phyloP scores from a whole-genome alignment of 2,113 vertebrate genomes.

The Telmatochromis brachygnathus region DNA sequence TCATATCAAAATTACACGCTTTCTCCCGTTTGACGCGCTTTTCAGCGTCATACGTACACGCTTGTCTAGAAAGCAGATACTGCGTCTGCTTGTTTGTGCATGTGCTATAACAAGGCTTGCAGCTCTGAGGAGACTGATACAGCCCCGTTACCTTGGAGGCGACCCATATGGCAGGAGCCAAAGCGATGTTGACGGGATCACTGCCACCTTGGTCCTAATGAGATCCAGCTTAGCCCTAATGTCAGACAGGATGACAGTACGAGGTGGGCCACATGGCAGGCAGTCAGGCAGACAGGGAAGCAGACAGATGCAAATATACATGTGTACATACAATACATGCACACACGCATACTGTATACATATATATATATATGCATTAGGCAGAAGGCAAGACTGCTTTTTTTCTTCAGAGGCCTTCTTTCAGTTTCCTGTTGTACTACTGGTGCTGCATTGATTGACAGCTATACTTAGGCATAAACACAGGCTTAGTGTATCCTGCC shows the following conservation, averaged over 20 bases:
- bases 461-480: conserved; percentile 26
- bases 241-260: conserved; percentile 70
- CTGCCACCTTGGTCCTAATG: conserved; percentile 72
- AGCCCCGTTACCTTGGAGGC: conserved; percentile 60
- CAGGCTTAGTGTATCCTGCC: not conserved
- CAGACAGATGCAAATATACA: conserved; percentile 15
- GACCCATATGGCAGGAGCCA: conserved; percentile 65
- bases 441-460: conserved; percentile 35
- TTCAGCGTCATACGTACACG: not conserved
- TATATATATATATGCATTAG: not conserved
- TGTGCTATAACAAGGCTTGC: conserved; percentile 34
- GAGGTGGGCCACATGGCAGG: conserved; percentile 61
- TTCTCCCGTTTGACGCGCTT: not conserved
- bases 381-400: not conserved
- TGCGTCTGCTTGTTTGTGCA: not conserved
- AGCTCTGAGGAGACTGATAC: conserved; percentile 51
- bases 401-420: not conserved
- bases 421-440: conserved; percentile 4
- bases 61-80: conserved; percentile 2
- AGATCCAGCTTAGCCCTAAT: conserved; percentile 73
- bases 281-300: conserved; percentile 19
- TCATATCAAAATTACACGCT: not conserved
- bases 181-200: conserved; percentile 68
- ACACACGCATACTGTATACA: not conserved
- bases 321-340: not conserved